These are phyloP conservation scores for Chitala chitala DNA, from an alignment of 2,113 vertebrate genomes.

Conservation along the genomic window DNA sequence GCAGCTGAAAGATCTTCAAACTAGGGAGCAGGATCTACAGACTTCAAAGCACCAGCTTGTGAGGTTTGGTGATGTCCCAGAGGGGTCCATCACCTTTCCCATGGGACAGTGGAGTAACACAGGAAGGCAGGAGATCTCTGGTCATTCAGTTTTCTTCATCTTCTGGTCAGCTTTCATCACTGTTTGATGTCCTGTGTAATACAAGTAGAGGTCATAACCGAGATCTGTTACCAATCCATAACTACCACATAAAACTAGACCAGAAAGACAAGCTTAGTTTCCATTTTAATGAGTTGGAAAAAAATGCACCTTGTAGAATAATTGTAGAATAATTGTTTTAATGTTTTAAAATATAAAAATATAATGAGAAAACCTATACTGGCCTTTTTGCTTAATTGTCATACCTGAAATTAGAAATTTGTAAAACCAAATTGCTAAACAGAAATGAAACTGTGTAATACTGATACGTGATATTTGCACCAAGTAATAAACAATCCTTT, in stretches of 20 bases:
- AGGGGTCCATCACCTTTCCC: constrained; percentile 37
- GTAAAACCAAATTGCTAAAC: too few species aligned
- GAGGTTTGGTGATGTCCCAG: constrained; percentile 9
- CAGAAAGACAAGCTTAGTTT: constrained; percentile 53
- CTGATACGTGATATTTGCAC: too few species aligned
- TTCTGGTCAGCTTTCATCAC: constrained; percentile 43
- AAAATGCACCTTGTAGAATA: constrained; percentile 17
- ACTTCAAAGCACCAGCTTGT: constrained; percentile 42
- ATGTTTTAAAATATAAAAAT: too few species aligned
- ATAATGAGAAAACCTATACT: too few species aligned
- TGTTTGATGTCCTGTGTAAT: constrained; percentile 31
- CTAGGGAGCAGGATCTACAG: constrained; percentile 20
- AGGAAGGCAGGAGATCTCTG: not conserved
- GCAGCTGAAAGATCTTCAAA: constrained; percentile 9
- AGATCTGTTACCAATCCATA: constrained; percentile 44
- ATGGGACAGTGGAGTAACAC: constrained; percentile 24
- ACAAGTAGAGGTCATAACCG: constrained; percentile 34
- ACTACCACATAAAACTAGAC: constrained; percentile 34
- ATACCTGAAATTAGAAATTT: too few species aligned
- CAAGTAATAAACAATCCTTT: too few species aligned
- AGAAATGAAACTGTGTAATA: too few species aligned
- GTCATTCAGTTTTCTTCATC: constrained; percentile 24
- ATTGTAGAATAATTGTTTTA: too few species aligned
- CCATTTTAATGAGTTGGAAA: too few species aligned
- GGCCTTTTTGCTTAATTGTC: too few species aligned